Base-by-base conservation (phyloP, 2,888 invertebrate species). In the Sinopyrophorus schimmeli region DNA sequence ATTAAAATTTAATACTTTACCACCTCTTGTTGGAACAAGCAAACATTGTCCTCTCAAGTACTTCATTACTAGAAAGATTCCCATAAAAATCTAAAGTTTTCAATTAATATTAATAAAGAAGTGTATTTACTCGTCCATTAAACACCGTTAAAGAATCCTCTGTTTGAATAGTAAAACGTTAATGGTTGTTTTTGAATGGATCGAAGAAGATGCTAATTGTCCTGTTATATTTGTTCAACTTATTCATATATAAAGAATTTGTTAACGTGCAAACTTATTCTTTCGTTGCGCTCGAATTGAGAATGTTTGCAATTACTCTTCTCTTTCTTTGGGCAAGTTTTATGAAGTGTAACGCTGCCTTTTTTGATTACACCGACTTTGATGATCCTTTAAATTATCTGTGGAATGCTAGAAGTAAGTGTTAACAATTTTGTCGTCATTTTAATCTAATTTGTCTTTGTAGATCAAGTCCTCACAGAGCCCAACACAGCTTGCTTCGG, bases 381-480 rank as follows among this genome's bases (percentile, higher is more conserved):
- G 48, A 53, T 23, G 53, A 57, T 53, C 55, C 55, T 4, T 28
- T 52, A 17, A 17, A 31, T 12, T 7, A 40, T 1, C 20, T 51
- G 5, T 47, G 37, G 34, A 43, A 42, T 31, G 12, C 42, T n/a
- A 47, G 21, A 39, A 34, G 54, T 54, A 34, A 47, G 48, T 30
- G 23, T 18, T 15, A 12, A 3, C 6, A 28, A 28, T 11, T 4
- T 28, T 24, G 24, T 24, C 24, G 10, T 6, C 4, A 20, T 10
- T 28, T 28, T 28, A 11, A 11, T 26, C 26, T 7, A 28, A 11
- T 24, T 20, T n/a, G 10, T 18, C 17, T 23, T 35, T 76, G 75
- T 20, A 77, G 78, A 0, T 75, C 75, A 47, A 76, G 70, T 23
- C 76, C 76, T 20, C 59, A 70, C 4, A 72, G 77, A 4, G 64